phyloP scores from a whole-genome alignment of 2,113 vertebrate genomes.

The Erpornis zantholeuca region DNA sequence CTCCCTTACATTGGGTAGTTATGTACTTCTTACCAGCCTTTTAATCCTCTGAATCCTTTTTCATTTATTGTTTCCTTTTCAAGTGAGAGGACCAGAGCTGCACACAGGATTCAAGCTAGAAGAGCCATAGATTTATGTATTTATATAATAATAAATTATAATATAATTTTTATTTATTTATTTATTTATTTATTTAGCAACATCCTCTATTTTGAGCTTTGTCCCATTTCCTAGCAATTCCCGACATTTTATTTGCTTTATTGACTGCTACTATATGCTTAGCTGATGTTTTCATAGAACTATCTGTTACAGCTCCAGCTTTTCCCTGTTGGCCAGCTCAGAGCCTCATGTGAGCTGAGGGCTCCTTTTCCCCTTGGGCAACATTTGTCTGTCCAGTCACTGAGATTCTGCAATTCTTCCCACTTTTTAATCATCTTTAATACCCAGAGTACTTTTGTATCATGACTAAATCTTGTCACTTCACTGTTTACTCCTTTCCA shows the following conservation, averaged over 20 bases:
- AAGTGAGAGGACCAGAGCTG: not conserved
- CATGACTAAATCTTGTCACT: not conserved
- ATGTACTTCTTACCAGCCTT: not conserved
- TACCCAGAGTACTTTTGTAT: not conserved
- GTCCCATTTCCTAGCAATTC: not conserved
- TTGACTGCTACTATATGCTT: not conserved
- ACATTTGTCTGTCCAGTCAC: not conserved
- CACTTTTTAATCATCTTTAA: not conserved
- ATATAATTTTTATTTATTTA: not conserved
- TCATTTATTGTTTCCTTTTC: not conserved
- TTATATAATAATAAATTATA: not conserved
- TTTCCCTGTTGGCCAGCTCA: not conserved
- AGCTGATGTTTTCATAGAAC: not conserved
- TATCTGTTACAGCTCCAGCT: not conserved
- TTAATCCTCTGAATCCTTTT: not conserved
- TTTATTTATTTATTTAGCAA: not conserved
- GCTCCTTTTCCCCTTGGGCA: not conserved
- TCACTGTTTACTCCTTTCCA: not conserved
- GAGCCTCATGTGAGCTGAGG: not conserved
- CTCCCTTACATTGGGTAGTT: not conserved
- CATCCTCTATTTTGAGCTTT: not conserved
- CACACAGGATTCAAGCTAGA: not conserved
- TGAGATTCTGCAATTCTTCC: not conserved
- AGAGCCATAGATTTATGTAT: not conserved
- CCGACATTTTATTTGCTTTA: not conserved